These are phyloP conservation scores for Tetranychus piercei DNA, from an alignment of 2,888 invertebrate genomes.

Conservation along the genomic window DNA sequence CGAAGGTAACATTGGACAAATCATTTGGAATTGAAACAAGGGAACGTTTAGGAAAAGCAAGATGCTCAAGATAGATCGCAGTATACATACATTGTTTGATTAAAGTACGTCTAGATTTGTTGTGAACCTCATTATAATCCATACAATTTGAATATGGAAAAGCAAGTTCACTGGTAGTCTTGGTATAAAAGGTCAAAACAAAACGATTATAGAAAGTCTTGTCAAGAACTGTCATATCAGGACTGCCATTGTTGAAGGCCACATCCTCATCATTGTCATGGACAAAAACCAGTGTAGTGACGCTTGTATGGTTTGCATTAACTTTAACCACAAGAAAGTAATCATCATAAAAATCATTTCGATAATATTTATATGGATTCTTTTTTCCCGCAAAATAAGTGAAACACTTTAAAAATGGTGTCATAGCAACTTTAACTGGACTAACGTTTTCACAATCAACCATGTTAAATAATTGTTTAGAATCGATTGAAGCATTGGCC, in stretches of 20 bases:
- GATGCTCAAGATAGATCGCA: neutral
- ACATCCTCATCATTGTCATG: neutral
- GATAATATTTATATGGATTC: neutral
- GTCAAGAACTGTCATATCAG: neutral
- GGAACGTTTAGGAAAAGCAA: neutral
- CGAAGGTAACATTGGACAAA: constrained; percentile 4
- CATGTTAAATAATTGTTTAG: neutral
- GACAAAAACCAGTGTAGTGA: neutral
- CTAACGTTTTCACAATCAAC: neutral
- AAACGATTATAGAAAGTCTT: neutral
- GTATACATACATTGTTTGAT: neutral
- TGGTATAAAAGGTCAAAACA: neutral
- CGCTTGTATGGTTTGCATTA: neutral
- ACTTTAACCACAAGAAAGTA: neutral
- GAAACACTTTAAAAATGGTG: neutral
- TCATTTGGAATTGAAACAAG: neutral
- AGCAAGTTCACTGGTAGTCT: neutral
- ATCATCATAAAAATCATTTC: neutral
- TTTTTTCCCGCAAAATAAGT: neutral
- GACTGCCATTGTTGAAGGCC: neutral
- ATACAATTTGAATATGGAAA: neutral
- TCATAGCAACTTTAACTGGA: neutral
- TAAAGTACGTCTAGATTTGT: neutral
- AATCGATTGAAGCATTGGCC: neutral
- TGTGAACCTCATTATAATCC: neutral